phyloP scores from a whole-genome alignment of 2,797 vertebrate genomes.

The Clarias pachynema region DNA sequence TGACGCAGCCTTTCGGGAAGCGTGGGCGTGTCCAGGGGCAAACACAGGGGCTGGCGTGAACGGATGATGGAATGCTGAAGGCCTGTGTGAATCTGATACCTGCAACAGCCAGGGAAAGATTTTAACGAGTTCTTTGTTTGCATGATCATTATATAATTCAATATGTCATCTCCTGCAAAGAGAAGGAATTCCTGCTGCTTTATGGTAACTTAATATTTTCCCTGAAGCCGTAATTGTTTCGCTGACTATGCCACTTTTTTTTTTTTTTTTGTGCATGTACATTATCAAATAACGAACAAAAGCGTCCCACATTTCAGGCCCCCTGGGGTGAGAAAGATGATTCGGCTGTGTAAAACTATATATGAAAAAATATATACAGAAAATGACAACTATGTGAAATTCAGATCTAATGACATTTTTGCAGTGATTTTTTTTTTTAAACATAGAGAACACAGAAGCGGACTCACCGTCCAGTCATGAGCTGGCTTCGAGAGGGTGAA shows the following conservation, averaged over 20 bases:
- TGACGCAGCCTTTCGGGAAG: constrained; percentile 86
- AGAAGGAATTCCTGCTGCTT: not conserved
- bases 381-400: not conserved
- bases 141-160: not conserved
- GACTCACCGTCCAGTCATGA: constrained; percentile 93
- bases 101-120: constrained; percentile 55
- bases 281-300: constrained; percentile 3
- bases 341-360: not conserved
- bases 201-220: constrained; percentile 16
- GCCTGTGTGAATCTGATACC: constrained; percentile 96
- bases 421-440: not conserved
- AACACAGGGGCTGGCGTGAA: constrained; percentile 89
- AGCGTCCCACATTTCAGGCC: not conserved
- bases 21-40: constrained; percentile 84
- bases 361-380: not conserved
- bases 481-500: constrained; percentile 91
- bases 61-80: constrained; percentile 95
- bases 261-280: not conserved
- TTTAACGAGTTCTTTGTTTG: not conserved
- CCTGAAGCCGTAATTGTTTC: not conserved
- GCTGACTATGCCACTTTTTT: not conserved
- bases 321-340: constrained; percentile 1
- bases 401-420: not conserved
- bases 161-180: not conserved
- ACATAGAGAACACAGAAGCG: not conserved